A percentile compares a stretch with the other conserved stretches of the same genome.
Evolutionary conservation across 2,888 invertebrate genomes (phyloP).

Genomic region (Drosophila infuscata): DNA sequence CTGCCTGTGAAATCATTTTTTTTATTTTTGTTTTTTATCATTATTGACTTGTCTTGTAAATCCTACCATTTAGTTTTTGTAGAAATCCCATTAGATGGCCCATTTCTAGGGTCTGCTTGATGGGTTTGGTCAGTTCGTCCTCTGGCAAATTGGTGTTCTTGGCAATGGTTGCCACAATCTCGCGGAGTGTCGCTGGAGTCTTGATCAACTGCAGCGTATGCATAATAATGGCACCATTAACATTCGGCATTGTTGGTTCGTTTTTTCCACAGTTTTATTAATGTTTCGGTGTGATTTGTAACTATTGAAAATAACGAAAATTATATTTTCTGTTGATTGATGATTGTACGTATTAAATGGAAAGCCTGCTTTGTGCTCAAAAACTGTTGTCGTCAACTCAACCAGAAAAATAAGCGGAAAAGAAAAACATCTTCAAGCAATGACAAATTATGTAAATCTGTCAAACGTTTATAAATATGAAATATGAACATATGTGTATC

Average conservation of each 20-base stretch:
- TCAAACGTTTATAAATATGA: not conserved
- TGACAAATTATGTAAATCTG: not conserved
- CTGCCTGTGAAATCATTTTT: constrained; percentile 33
- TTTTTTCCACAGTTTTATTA: not conserved
- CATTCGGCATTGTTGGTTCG: constrained; percentile 55
- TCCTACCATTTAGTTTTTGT: constrained; percentile 62
- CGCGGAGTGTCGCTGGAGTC: constrained; percentile 60
- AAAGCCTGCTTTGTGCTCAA: constrained; percentile 8
- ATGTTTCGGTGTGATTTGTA: constrained; percentile 15
- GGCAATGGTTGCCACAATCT: constrained; percentile 57
- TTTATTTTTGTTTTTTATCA: too few species aligned
- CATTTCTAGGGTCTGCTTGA: constrained; percentile 62
- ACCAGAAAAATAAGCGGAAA: not conserved
- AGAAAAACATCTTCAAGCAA: not conserved
- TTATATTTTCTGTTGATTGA: not conserved
- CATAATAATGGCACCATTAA: constrained; percentile 67
- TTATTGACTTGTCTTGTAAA: not conserved
- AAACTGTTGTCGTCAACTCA: not conserved
- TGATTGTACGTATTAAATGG: not conserved
- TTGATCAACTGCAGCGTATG: constrained; percentile 63
- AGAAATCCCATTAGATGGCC: constrained; percentile 56
- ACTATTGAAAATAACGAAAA: constrained; percentile 26
- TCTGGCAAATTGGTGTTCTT: constrained; percentile 53
- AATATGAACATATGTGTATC: not conserved
- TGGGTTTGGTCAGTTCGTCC: constrained; percentile 54